These are phyloP conservation scores for Hippocampus barbouri DNA, from an alignment of 2,113 vertebrate genomes.

Conservation along the genomic window DNA sequence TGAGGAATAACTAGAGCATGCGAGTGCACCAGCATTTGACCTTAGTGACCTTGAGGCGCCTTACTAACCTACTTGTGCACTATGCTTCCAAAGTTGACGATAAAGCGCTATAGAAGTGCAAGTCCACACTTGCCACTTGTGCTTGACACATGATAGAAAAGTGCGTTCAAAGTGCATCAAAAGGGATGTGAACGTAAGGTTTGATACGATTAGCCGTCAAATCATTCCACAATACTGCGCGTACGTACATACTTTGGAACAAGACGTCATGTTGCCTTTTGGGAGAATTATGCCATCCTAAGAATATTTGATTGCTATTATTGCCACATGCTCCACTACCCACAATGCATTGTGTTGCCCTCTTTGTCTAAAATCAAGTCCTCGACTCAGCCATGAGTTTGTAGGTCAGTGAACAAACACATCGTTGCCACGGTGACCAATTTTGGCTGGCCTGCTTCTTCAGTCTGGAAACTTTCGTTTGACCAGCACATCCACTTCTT, in stretches of 20 bases:
- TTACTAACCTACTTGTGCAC: neutral
- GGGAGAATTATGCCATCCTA: neutral
- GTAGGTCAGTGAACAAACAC: conserved; percentile 53
- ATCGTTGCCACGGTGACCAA: conserved; percentile 3
- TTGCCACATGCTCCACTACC: conserved; percentile 6
- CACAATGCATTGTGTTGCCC: conserved; percentile 23
- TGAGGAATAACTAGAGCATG: neutral
- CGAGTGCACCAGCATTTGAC: neutral
- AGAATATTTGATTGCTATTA: neutral
- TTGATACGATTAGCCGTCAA: neutral
- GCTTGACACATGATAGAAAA: neutral
- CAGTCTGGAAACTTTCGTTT: conserved; percentile 13
- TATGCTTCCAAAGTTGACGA: neutral
- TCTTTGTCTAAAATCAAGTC: conserved; percentile 42
- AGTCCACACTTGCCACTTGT: neutral
- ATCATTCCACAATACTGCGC: neutral
- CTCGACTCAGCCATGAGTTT: conserved; percentile 36
- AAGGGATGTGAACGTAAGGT: neutral
- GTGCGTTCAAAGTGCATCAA: neutral
- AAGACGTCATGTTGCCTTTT: neutral
- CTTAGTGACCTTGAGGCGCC: neutral
- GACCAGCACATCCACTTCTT: neutral
- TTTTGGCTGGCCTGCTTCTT: neutral
- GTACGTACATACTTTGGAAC: neutral
- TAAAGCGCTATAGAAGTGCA: no score